Evolutionary conservation across 2,888 invertebrate species (phyloP), one percentile per base, ranked within the genome.

Genomic region (Rhamnusium bicolor): DNA sequence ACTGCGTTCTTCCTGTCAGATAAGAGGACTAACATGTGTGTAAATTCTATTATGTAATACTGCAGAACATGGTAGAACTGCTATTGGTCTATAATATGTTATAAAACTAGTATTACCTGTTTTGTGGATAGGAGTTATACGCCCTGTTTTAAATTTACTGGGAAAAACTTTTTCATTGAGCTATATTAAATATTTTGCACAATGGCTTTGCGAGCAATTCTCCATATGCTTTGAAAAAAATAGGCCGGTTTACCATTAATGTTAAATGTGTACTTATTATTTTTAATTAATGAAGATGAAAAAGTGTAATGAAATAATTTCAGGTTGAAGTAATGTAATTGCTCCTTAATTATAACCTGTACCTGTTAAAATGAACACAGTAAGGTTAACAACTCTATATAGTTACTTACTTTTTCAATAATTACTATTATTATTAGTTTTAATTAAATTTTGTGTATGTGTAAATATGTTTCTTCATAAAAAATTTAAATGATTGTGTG

Each of bases 361-460:
- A 53, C 18, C 29, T 32, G 32, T 51, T 18, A 18, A 63, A 49
- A 24, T 29, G 49, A 49, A 51, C 24, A 51, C 14, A 49, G 27
- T 63, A 49, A 63, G 63, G 63, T 63, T 29, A 49, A 29, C 49
- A 18, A 54, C 54, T 54, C 4, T 5, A 7, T 21, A 63, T 21
- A 63, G 63, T 49, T 14, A 16, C 10, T 16, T 58, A 16, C 18
- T 16, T 63, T 51, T 63, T 12, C 27, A n/a, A 8, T 63, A 63
- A 63, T 63, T 14, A 63, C 63, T 63, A 51, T 63, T 63, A 51
- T 63, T 51, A 63, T 63, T 63, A 63, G 6, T 14, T 56, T 56
- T 27, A n/a, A 14, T 24, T n/a, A 40, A 5, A 2, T n/a, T 56
- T 27, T 56, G 16, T 56, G 54, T 54, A 3, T 21, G 54, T 56